Conservation (phyloP, 2,888 invertebrate species). For the Eupithecia subfuscata region DNA sequence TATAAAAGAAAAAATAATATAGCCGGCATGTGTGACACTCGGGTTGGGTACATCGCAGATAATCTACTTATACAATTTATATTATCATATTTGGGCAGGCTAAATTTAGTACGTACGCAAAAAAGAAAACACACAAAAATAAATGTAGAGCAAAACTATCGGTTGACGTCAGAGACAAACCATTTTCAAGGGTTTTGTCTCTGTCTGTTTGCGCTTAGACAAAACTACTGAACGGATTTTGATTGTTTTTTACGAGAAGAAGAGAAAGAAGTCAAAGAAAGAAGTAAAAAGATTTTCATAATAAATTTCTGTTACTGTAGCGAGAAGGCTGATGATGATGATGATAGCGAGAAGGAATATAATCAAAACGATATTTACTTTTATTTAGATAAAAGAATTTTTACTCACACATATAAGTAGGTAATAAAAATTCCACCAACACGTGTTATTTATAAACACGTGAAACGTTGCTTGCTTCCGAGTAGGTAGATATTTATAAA, state of each 20-base stretch:
- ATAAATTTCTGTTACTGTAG: not conserved
- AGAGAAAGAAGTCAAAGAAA: too few relatives aligned
- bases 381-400: not conserved
- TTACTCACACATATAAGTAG: not conserved
- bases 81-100: not conserved
- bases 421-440: not conserved
- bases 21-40: too few relatives aligned
- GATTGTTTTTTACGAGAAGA: too few relatives aligned
- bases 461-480: not conserved
- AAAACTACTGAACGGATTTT: too few relatives aligned
- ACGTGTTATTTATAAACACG: not conserved
- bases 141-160: not conserved
- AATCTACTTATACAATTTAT: not conserved
- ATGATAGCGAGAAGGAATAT: not conserved
- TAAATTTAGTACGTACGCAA: not conserved
- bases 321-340: too few relatives aligned
- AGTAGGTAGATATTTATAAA: not conserved
- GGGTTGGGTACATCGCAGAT: too few relatives aligned
- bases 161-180: too few relatives aligned
- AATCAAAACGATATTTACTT: not conserved
- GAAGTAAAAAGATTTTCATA: not conserved
- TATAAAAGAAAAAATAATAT: too few relatives aligned
- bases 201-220: too few relatives aligned
- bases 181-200: too few relatives aligned
- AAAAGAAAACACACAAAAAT: not conserved